Conservation (phyloP, 2,888 invertebrate species). For the Sarcophaga variegata region DNA sequence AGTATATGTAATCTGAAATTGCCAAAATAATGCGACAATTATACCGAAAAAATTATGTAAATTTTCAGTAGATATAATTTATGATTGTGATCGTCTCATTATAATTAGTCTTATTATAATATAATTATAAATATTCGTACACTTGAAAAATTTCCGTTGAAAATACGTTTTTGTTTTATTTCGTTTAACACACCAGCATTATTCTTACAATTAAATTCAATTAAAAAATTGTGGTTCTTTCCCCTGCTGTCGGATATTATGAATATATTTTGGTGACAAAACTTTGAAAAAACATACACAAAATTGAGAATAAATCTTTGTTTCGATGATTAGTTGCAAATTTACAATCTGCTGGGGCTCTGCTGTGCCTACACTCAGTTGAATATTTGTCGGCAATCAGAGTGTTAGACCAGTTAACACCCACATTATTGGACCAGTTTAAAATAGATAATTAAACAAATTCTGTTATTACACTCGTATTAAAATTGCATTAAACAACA, state of each 20-base stretch:
- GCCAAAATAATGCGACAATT: too few species aligned
- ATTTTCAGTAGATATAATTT: too few species aligned
- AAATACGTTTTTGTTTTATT: too few species aligned
- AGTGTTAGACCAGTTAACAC: constrained; percentile 53
- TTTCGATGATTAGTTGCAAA: constrained; percentile 31
- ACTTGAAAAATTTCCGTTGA: too few species aligned
- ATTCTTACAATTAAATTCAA: neutral
- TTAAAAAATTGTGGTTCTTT: neutral
- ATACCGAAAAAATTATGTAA: too few species aligned
- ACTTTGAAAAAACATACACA: constrained; percentile 3
- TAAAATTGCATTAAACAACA: constrained; percentile 55
- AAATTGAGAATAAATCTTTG: constrained; percentile 52
- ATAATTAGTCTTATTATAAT: too few species aligned
- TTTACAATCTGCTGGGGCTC: neutral
- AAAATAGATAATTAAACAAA: constrained; percentile 60
- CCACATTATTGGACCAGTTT: constrained; percentile 44
- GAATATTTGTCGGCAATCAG: constrained; percentile 1
- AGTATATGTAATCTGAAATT: too few species aligned
- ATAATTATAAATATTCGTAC: too few species aligned
- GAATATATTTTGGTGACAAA: neutral
- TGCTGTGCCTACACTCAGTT: neutral
- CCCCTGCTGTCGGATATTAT: neutral
- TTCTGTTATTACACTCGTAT: constrained; percentile 58
- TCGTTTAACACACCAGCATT: too few species aligned
- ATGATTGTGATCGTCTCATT: too few species aligned